Evolutionary conservation across 2,888 invertebrate species (phyloP).

Genomic region (Drosophila maculinotata): DNA sequence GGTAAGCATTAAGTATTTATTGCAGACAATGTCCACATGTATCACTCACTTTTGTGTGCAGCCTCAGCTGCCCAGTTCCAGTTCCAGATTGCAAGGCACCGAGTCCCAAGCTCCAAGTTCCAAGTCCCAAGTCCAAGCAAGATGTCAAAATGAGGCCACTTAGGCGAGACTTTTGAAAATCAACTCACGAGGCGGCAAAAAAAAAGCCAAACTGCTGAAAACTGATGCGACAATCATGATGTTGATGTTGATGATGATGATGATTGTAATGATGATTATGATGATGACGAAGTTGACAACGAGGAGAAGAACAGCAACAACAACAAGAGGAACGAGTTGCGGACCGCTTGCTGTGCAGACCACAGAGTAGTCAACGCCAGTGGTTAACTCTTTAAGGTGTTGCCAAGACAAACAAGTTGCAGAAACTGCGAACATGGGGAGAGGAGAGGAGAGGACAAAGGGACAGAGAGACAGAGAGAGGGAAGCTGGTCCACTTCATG

Average conservation of each 20-base stretch:
- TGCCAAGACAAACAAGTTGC: slow-evolving; percentile 75
- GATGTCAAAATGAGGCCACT: slow-evolving; percentile 80
- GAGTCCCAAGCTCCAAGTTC: slow-evolving; percentile 11
- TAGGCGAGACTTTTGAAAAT: slow-evolving; percentile 76
- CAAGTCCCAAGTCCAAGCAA: slow-evolving; percentile 55
- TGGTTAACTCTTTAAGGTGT: slow-evolving; percentile 74
- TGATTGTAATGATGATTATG: slow-evolving; percentile 15
- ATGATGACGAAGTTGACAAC: slow-evolving; percentile 4
- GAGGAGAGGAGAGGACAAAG: neutral
- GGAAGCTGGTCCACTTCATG: slow-evolving; percentile 53
- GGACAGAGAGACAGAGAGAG: neutral
- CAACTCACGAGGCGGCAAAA: slow-evolving; percentile 62
- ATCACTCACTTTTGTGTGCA: slow-evolving; percentile 59
- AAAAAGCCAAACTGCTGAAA: slow-evolving; percentile 34
- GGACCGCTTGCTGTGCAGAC: slow-evolving; percentile 70
- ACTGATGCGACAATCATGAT: slow-evolving; percentile 45
- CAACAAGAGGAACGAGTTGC: slow-evolving; percentile 34
- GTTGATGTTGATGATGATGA: slow-evolving; percentile 29
- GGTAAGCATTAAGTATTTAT: slow-evolving; percentile 80
- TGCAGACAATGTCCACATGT: slow-evolving; percentile 73
- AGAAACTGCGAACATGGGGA: neutral
- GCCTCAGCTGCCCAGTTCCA: slow-evolving; percentile 25
- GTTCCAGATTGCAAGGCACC: neutral
- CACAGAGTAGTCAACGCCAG: slow-evolving; percentile 43
- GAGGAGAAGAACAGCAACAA: slow-evolving; percentile 5